Evolutionary conservation across 2,113 vertebrate species (phyloP), one percentile per base, ranked within the genome.

Genomic region (Bettongia penicillata): DNA sequence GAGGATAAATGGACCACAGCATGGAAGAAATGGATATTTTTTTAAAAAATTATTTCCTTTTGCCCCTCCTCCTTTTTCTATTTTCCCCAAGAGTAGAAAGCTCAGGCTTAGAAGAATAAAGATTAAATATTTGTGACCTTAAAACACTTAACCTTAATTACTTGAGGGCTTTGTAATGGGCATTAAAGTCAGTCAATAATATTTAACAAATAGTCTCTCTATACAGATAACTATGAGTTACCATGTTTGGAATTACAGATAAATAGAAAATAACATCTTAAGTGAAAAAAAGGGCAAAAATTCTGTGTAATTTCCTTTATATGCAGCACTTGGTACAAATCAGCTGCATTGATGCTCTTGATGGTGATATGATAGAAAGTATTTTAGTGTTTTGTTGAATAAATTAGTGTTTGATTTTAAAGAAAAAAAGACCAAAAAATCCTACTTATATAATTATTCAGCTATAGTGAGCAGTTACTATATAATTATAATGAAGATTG

Each of bases 401-500:
- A 43, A 43, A 23, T 77, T 77, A 77, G 31, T 43, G 7, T 84
- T n/a, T 84, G n/a, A 23, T 84, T 84, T 22, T 84, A 84, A 84
- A 43, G 37, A 43, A 84, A 43, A 43, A 19, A 84, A 84, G 37
- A 84, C 37, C 37, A 43, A 84, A 43, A 84, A 84, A 26, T 37
- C 28, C 57, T 84, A 3, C 19, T 84, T 43, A n/a, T 43, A 43
- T 37, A 84, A 43, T 84, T 84, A 84, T 43, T 43, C 37, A 43
- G n/a, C 68, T 84, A 8, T 43, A 23, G 23, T 84, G 68, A 84
- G 68, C 5, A n/a, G 12, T 77, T 84, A 23, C 8, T 43, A 23
- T 43, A 22, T 84, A 43, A 95, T 91, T 8, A 94, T 93, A 90
- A 28, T 61, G 26, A 91, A 37, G 8, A 37, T 95, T 77, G 37